Conservation (phyloP, 2,888 invertebrate species). For the Rhabditoides inermis region DNA sequence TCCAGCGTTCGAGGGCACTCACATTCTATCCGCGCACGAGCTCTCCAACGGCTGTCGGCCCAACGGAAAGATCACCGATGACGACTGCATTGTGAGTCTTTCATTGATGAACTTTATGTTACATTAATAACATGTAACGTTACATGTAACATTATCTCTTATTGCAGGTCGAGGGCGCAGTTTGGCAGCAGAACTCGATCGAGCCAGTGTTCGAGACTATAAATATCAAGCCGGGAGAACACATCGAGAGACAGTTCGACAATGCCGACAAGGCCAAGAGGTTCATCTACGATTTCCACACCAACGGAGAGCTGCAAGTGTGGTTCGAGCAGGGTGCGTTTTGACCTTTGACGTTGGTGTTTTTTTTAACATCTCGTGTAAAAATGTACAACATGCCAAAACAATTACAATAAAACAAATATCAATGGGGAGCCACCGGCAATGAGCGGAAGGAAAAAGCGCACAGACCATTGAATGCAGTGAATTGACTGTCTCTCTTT, state of each 20-base stretch:
- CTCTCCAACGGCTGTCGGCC: background rate
- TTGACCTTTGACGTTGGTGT: background rate
- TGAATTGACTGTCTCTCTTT: background rate
- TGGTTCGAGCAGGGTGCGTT: slow-evolving; percentile 14
- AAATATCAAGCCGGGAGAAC: background rate
- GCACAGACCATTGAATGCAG: no score
- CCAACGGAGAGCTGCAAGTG: slow-evolving; percentile 11
- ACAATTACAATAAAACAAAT: no score
- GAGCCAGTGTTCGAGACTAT: background rate
- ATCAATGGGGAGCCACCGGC: no score
- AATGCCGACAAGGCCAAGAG: background rate
- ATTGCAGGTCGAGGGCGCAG: background rate
- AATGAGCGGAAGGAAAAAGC: no score
- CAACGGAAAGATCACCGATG: background rate
- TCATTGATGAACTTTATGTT: background rate
- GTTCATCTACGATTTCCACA: slow-evolving; percentile 7
- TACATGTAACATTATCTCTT: no score
- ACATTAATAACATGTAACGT: no score
- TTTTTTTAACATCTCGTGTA: no score
- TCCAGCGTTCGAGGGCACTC: slow-evolving; percentile 4
- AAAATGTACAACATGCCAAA: no score
- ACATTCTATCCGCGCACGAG: slow-evolving; percentile 5
- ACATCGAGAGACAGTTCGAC: background rate
- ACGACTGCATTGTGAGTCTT: slow-evolving; percentile 1
- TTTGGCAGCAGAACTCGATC: background rate